Conservation (phyloP, 2,888 invertebrate species). For the Anthophora plumipes region DNA sequence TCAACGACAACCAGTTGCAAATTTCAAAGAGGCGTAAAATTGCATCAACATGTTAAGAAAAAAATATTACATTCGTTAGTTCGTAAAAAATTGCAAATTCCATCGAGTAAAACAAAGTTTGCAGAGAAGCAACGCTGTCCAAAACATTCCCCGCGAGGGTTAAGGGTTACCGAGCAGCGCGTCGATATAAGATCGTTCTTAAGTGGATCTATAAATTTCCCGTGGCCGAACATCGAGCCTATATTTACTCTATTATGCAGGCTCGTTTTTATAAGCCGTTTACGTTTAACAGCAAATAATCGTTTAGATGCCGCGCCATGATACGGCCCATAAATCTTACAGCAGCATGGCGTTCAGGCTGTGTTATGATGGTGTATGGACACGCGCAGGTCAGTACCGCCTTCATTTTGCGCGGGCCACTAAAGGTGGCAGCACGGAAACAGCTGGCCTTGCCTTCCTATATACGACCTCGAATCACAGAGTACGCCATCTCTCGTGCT, state of each 20-base stretch:
- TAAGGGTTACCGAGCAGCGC: slow-evolving; percentile 72
- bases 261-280: slow-evolving; percentile 80
- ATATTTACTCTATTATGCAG: slow-evolving; percentile 84
- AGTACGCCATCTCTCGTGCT: slow-evolving; percentile 79
- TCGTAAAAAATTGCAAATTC: not conserved
- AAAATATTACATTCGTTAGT: not conserved
- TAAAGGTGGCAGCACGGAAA: slow-evolving; percentile 77
- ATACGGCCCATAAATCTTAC: slow-evolving; percentile 81
- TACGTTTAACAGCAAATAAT: slow-evolving; percentile 84
- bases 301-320: slow-evolving; percentile 83
- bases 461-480: slow-evolving; percentile 65
- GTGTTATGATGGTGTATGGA: slow-evolving; percentile 75
- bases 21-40: no score
- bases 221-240: slow-evolving; percentile 77
- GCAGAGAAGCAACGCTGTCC: not conserved
- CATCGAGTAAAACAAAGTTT: not conserved
- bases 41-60: no score
- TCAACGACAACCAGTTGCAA: no score
- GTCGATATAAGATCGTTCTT: slow-evolving; percentile 65
- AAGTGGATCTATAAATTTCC: slow-evolving; percentile 83
- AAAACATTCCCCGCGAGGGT: slow-evolving; percentile 46
- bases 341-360: slow-evolving; percentile 69
- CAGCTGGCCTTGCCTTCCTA: slow-evolving; percentile 49
- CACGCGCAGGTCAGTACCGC: slow-evolving; percentile 82
- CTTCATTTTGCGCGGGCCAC: slow-evolving; percentile 52